Conservation (phyloP, 2,797 vertebrate genomes). For the Lutra lutra region DNA sequence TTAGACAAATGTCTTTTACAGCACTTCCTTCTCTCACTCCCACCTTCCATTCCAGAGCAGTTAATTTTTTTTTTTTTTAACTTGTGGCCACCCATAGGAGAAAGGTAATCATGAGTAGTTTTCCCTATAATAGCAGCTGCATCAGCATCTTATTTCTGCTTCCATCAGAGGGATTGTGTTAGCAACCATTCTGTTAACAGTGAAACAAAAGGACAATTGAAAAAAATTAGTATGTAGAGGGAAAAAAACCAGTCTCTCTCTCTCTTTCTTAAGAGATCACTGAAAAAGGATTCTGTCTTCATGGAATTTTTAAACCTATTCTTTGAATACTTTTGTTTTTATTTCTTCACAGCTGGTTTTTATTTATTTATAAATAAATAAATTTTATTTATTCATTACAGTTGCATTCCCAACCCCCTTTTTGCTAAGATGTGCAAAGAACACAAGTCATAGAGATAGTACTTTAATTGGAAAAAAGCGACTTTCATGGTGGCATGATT, state of each 20-base stretch:
- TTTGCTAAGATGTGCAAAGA: neutral
- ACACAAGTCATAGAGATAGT: neutral
- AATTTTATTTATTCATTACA: neutral
- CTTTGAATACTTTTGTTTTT: neutral
- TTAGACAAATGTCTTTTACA: constrained; percentile 16
- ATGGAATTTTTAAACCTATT: neutral
- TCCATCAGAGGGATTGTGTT: constrained; percentile 7
- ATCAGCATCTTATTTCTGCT: constrained; percentile 15
- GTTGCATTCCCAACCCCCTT: neutral
- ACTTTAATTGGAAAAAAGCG: neutral
- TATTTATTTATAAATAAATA: too few relatives aligned
- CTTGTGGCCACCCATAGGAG: constrained; percentile 43
- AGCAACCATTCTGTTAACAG: constrained; percentile 45
- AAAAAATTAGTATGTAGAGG: neutral
- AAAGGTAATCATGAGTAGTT: constrained; percentile 5
- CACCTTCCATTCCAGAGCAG: neutral
- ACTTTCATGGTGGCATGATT: neutral
- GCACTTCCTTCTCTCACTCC: constrained; percentile 41
- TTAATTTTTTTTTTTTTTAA: neutral
- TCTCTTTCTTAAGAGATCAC: neutral
- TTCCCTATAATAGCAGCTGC: neutral
- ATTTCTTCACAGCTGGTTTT: neutral
- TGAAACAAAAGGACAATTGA: constrained; percentile 36
- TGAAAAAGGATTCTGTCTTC: neutral
- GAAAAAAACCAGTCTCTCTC: neutral